Evolutionary conservation across 2,888 invertebrate genomes (phyloP).

Genomic region (Drosophila austrosaltans): DNA sequence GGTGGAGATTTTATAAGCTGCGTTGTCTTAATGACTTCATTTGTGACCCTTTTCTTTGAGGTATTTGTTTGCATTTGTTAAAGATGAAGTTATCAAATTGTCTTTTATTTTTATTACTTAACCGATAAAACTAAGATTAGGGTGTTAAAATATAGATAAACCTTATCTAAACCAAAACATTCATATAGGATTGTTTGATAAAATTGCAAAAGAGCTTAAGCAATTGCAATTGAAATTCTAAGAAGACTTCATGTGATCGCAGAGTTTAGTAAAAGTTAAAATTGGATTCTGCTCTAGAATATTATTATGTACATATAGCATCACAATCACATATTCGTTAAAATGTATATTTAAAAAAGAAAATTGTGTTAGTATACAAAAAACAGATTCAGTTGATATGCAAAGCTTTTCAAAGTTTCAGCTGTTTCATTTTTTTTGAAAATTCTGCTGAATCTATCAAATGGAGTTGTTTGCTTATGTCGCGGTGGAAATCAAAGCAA

Average conservation of each 20-base stretch:
- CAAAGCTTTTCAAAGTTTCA: slow-evolving; percentile 8
- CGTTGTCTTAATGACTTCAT: slow-evolving; percentile 55
- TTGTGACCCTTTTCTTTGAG: slow-evolving; percentile 1
- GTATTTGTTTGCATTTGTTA: slow-evolving; percentile 9
- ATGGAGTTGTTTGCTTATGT: slow-evolving; percentile 22
- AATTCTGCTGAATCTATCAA: slow-evolving; percentile 50
- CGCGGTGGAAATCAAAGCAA: slow-evolving; percentile 65
- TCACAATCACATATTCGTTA: not conserved
- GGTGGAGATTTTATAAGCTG: slow-evolving; percentile 49
- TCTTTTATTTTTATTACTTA: not conserved
- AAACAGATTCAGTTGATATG: not conserved
- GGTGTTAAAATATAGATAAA: no score
- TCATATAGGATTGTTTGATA: no score
- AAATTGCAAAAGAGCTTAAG: no score
- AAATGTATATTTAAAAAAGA: no score
- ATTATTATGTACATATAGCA: no score
- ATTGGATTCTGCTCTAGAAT: no score
- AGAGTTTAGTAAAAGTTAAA: no score
- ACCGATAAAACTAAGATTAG: not conserved
- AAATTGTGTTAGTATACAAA: not conserved
- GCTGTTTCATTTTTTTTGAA: slow-evolving; percentile 43
- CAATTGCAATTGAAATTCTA: no score
- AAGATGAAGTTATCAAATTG: not conserved
- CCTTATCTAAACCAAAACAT: no score
- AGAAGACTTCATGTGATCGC: no score